These are phyloP conservation scores for Eublepharis macularius DNA, from an alignment of 2,113 vertebrate species.

Conservation along the genomic window DNA sequence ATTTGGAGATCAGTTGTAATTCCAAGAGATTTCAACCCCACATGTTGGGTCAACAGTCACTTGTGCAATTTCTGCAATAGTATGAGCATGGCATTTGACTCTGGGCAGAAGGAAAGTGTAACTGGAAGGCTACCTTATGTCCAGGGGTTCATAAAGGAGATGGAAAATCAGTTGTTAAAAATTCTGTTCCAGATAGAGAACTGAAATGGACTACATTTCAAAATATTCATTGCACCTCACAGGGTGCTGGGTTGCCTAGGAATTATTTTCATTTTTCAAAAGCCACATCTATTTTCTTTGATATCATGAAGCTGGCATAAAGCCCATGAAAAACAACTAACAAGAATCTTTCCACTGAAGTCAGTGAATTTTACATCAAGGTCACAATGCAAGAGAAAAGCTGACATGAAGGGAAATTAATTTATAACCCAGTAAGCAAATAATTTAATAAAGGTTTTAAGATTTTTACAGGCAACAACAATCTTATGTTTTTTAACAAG, in stretches of 20 bases:
- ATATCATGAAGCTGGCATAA: not conserved
- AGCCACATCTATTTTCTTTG: not conserved
- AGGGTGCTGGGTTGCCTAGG: not conserved
- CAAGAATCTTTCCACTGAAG: accelerated
- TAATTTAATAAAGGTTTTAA: slow-evolving; percentile 25
- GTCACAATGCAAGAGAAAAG: not conserved
- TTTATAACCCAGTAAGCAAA: slow-evolving; percentile 1
- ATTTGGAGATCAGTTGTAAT: no score
- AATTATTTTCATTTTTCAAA: accelerated
- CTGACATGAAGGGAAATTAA: not conserved
- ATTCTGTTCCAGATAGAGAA: not conserved
- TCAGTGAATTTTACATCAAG: not conserved
- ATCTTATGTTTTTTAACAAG: not conserved
- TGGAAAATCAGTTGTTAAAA: no score
- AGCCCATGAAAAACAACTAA: accelerated
- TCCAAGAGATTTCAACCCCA: no score
- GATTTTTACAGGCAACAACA: slow-evolving; percentile 21
- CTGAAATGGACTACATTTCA: not conserved
- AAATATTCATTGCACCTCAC: not conserved
- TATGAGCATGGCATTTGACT: not conserved
- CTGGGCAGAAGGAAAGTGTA: not conserved
- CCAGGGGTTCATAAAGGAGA: no score
- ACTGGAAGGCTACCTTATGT: no score
- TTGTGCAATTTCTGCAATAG: not conserved
- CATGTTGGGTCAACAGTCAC: not conserved